phyloP scores from a whole-genome alignment of 2,113 vertebrate species.

The Rhynchopsitta pachyrhyncha region DNA sequence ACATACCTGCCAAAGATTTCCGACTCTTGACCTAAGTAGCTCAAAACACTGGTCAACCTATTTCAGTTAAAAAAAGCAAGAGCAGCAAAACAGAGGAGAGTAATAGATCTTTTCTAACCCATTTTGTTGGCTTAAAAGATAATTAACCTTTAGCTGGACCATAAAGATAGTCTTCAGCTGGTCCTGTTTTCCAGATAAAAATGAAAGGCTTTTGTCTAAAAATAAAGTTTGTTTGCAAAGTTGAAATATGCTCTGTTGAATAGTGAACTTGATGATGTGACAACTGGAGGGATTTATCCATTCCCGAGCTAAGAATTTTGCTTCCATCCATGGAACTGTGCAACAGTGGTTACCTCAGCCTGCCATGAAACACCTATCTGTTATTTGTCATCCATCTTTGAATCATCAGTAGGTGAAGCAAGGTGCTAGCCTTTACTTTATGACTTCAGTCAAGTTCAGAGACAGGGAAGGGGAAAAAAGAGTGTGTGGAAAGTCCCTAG shows the following conservation, averaged over 20 bases:
- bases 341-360: background rate
- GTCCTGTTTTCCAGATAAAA: background rate
- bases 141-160: constrained; percentile 27
- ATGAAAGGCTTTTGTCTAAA: background rate
- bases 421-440: background rate
- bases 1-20: background rate
- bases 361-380: background rate
- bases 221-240: background rate
- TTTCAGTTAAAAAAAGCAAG: background rate
- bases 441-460: background rate
- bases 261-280: background rate
- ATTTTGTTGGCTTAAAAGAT: background rate
- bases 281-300: background rate
- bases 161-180: background rate
- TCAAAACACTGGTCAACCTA: background rate
- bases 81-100: background rate
- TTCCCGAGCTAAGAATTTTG: background rate
- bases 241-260: background rate
- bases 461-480: background rate
- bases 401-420: fast-evolving
- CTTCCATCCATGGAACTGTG: background rate
- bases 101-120: background rate
- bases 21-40: background rate
- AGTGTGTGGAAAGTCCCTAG: background rate
- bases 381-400: background rate